Evolutionary conservation across 2,888 invertebrate species (phyloP), one percentile per base, ranked within the genome.

Genomic region (Cactoblastis cactorum): DNA sequence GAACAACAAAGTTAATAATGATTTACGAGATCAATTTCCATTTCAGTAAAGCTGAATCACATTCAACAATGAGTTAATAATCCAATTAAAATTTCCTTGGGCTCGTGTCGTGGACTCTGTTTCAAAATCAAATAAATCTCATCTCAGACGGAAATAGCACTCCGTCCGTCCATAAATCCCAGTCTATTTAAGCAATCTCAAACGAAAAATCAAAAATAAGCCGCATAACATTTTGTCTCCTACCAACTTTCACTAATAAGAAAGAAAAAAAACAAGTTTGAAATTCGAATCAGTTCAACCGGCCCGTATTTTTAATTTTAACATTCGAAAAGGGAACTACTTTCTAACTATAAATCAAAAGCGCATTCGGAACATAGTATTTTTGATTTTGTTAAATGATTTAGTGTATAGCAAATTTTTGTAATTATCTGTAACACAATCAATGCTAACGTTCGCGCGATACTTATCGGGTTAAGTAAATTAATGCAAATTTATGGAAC

Each of bases 61-160:
- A 70, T 62, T 74, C 66, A 76, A 77, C 73, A 74, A 77, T 74
- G 79, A 82, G 80, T 82, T 82, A 78, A 84, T 85, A 86, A 85
- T 85, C 86, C 80, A 88, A 87, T 87, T 86, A 87, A 86, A 83
- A 82, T 82, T 78, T 80, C 72, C 78, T 80, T 80, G 75, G 74
- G 80, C 80, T 83, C 74, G 69, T 77, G 83, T 84, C 80, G 72
- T 74, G 83, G 72, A 71, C 81, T 74, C 78, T 83, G 84, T 83
- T 86, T 80, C 83, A 85, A 83, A 87, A 81, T 84, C 83, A 70
- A 76, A 87, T 88, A 89, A 89, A 89, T 89, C 88, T 87, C 67
- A 61, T 68, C 69, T 77, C 74, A 71, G 78, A 83, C 88, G 86
- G 87, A 88, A 88, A 89, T 89, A 89, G 80, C 85, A 82, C 83